Percentiles rank a stretch among this genome's conserved stretches.
phyloP scores from a whole-genome alignment of 2,797 vertebrate species.

The Cephalopachus bancanus region DNA sequence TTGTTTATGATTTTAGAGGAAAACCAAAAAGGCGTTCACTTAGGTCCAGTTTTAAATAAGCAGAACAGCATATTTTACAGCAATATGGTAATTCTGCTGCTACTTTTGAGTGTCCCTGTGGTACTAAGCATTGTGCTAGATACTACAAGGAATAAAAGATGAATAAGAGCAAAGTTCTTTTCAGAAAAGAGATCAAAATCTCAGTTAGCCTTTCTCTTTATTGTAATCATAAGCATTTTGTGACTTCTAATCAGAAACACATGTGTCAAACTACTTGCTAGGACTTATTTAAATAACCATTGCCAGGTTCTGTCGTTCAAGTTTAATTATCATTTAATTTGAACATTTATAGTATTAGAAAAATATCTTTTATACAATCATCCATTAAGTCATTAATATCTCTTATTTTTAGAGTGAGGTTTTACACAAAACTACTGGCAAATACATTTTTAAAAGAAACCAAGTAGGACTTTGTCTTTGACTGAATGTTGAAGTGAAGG shows the following conservation, averaged over 20 bases:
- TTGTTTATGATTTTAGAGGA: not conserved
- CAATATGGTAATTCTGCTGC: not conserved
- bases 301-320: not conserved
- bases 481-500: not conserved
- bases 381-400: constrained; percentile 12
- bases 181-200: not conserved
- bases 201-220: not conserved
- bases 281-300: not conserved
- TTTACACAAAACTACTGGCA: not conserved
- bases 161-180: not conserved
- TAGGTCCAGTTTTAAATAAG: not conserved
- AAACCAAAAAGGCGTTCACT: constrained; percentile 1
- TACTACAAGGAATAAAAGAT: not conserved
- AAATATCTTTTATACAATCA: not conserved
- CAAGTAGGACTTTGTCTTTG: not conserved
- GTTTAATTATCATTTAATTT: constrained; percentile 49
- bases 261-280: not conserved
- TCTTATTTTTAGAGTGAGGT: not conserved
- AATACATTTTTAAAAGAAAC: constrained; percentile 15
- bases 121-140: not conserved
- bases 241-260: not conserved
- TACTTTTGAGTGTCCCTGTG: not conserved
- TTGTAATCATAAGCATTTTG: constrained; percentile 7
- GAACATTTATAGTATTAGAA: not conserved
- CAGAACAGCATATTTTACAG: constrained; percentile 24